Conservation (phyloP, 2,113 vertebrate genomes). For the Trachemys scripta region DNA sequence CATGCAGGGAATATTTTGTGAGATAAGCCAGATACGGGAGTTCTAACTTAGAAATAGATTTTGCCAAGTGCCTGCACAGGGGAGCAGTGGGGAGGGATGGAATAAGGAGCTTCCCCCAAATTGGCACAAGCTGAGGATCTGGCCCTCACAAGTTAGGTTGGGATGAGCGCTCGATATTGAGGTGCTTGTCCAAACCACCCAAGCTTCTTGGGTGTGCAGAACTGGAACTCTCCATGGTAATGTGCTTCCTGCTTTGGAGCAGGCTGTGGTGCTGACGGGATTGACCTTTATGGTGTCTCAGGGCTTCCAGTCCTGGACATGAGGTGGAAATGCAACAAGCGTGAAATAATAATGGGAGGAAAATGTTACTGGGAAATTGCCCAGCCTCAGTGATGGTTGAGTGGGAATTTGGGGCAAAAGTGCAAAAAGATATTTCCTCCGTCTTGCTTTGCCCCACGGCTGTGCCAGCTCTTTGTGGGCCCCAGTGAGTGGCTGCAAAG, state of each 20-base stretch:
- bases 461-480: not conserved
- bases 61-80: not conserved
- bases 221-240: not conserved
- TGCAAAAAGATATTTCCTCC: not conserved
- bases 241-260: not conserved
- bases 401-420: not conserved
- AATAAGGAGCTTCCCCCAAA: not conserved
- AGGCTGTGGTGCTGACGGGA: not conserved
- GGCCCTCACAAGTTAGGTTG: not conserved
- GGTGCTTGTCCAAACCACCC: fast-evolving
- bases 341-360: not conserved
- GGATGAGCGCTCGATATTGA: not conserved
- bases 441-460: not conserved
- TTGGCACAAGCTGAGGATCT: not conserved
- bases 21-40: not conserved
- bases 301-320: not conserved
- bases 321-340: not conserved
- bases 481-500: not conserved
- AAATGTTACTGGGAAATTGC: not conserved
- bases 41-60: not conserved
- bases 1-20: not conserved
- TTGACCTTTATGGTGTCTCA: not conserved
- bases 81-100: not conserved
- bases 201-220: not conserved
- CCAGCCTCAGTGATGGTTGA: not conserved